phyloP scores from a whole-genome alignment of 2,888 invertebrate species.

The Yponomeuta malinellus region DNA sequence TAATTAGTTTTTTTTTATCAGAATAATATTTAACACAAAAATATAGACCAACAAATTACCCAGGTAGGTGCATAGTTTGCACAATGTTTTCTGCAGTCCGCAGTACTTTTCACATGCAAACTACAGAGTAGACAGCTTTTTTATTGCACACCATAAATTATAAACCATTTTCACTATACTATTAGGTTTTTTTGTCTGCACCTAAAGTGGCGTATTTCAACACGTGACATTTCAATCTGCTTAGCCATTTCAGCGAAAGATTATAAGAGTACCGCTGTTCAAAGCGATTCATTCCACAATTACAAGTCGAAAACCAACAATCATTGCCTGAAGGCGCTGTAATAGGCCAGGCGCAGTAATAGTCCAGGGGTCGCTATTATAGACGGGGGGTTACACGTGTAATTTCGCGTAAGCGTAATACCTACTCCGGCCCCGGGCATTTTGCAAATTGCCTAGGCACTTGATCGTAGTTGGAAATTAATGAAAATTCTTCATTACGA shows the following conservation, averaged over 20 bases:
- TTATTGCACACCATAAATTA: too few species aligned
- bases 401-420: constrained; percentile 12
- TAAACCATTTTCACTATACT: too few species aligned
- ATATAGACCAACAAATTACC: too few species aligned
- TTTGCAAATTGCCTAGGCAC: constrained; percentile 10
- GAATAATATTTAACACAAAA: too few species aligned
- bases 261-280: background rate
- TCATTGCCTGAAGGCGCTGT: background rate
- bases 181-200: too few species aligned
- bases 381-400: constrained; percentile 5
- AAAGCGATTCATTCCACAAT: background rate
- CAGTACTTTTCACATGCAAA: too few species aligned
- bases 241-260: background rate
- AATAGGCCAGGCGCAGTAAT: constrained; percentile 3
- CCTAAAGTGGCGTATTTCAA: too few species aligned
- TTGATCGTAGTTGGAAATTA: constrained; percentile 7
- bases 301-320: constrained; percentile 13
- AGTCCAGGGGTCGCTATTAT: background rate
- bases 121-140: too few species aligned
- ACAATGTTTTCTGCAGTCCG: too few species aligned
- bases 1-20: too few species aligned
- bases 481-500: constrained; percentile 6
- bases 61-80: too few species aligned
- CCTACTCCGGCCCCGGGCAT: background rate
- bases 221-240: background rate